A percentile compares a stretch with the other conserved stretches of the same genome.
Evolutionary conservation across 2,113 vertebrate genomes (phyloP).

Genomic region (Aviceda subcristata): DNA sequence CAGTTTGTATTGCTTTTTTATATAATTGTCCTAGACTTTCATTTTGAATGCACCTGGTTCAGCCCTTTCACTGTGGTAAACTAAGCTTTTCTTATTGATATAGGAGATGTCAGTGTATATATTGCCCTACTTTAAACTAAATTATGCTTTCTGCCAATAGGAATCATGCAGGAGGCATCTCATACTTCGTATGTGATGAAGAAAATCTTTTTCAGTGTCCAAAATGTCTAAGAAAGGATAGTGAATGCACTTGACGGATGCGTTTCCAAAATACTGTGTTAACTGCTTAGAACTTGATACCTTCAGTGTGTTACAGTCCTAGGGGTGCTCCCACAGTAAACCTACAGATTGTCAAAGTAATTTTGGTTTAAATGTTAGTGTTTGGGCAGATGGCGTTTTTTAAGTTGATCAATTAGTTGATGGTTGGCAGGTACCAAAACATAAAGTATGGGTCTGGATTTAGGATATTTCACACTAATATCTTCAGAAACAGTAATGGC

Average conservation of each 20-base stretch:
- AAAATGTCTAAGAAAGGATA: neutral
- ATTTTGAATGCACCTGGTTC: neutral
- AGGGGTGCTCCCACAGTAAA: neutral
- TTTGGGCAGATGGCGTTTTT: neutral
- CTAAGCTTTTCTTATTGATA: neutral
- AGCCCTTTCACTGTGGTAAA: neutral
- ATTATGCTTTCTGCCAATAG: neutral
- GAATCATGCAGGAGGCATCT: neutral
- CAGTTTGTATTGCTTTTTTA: neutral
- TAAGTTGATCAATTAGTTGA: neutral
- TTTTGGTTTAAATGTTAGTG: neutral
- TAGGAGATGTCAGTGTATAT: neutral
- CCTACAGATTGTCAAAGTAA: neutral
- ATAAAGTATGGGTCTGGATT: neutral
- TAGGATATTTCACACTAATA: neutral
- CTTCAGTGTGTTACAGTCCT: neutral
- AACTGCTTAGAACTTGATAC: neutral
- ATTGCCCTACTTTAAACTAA: neutral
- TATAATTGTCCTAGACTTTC: neutral
- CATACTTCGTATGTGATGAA: neutral
- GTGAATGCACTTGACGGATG: neutral
- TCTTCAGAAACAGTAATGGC: neutral
- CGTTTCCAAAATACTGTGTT: neutral
- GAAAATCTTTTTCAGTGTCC: neutral
- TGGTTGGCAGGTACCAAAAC: neutral